Percentiles rank a stretch among this genome's conserved stretches.
Evolutionary conservation across 2,888 invertebrate genomes (phyloP).

Genomic region (Palloptera scutellata): DNA sequence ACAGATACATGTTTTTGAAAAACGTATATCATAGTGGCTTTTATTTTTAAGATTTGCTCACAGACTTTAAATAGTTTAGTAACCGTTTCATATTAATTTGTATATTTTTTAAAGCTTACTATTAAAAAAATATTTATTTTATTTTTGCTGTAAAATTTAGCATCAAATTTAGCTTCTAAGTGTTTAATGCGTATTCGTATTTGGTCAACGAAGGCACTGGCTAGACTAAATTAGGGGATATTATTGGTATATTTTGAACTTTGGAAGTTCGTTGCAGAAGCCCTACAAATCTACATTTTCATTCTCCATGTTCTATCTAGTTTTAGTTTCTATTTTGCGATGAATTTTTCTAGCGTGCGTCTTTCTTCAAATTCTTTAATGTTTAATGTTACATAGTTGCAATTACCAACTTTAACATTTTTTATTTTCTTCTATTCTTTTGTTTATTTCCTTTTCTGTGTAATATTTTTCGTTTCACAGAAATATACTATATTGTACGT

Average conservation of each 20-base stretch:
- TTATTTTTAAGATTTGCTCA: constrained; percentile 18
- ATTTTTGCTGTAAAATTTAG: no score
- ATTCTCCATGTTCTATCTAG: constrained; percentile 32
- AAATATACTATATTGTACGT: no score
- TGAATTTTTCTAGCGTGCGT: constrained; percentile 25
- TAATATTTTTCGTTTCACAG: constrained; percentile 9
- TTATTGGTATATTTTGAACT: constrained; percentile 53
- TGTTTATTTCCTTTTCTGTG: constrained; percentile 10
- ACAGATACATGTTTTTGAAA: constrained; percentile 12
- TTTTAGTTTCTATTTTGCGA: constrained; percentile 37
- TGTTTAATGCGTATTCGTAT: constrained; percentile 25
- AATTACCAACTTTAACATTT: constrained; percentile 10
- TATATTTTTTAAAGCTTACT: no score
- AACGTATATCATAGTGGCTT: constrained; percentile 26
- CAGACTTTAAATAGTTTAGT: constrained; percentile 26
- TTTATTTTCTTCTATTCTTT: constrained; percentile 20
- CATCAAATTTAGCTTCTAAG: no score
- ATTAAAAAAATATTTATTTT: no score
- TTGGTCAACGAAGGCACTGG: constrained; percentile 48
- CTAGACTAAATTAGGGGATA: constrained; percentile 59
- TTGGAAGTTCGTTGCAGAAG: constrained; percentile 53
- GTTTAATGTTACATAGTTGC: constrained; percentile 33
- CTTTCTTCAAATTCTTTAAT: constrained; percentile 31
- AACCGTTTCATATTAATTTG: no score
- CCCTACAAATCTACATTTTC: constrained; percentile 47